phyloP scores from a whole-genome alignment of 2,888 invertebrate genomes.

The Drosophila colorata region DNA sequence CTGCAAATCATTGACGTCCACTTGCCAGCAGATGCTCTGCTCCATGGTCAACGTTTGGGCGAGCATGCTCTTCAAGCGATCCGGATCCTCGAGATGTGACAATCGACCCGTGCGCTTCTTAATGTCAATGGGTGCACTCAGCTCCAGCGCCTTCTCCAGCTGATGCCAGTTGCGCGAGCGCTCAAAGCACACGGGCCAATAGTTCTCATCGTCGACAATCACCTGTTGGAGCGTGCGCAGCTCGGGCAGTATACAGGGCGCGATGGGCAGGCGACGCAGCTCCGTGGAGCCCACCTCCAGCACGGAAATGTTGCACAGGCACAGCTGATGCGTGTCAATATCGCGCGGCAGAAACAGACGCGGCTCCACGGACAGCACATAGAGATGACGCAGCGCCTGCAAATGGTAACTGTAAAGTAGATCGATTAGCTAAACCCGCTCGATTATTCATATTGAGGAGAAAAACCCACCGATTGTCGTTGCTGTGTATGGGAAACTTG shows the following conservation, averaged over 20 bases:
- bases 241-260: slow-evolving; percentile 95
- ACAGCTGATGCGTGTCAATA: slow-evolving; percentile 91
- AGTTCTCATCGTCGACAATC: slow-evolving; percentile 92
- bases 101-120: slow-evolving; percentile 96
- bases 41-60: slow-evolving; percentile 93
- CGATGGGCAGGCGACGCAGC: slow-evolving; percentile 87
- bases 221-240: slow-evolving; percentile 91
- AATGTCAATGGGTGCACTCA: slow-evolving; percentile 91
- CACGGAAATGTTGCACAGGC: slow-evolving; percentile 91
- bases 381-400: slow-evolving; percentile 98
- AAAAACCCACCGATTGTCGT: slow-evolving; percentile 93
- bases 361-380: slow-evolving; percentile 97
- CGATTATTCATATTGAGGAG: too few relatives aligned
- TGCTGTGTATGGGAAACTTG: slow-evolving; percentile 97
- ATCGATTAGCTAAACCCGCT: not conserved
- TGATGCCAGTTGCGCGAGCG: slow-evolving; percentile 93
- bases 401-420: slow-evolving; percentile 92
- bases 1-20: slow-evolving; percentile 88
- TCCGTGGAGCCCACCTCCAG: slow-evolving; percentile 86
- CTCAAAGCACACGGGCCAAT: slow-evolving; percentile 95
- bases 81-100: slow-evolving; percentile 94
- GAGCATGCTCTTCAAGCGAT: slow-evolving; percentile 91
- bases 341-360: slow-evolving; percentile 95
- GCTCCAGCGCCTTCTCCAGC: slow-evolving; percentile 89
- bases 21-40: slow-evolving; percentile 85